These are phyloP conservation scores for Caenorhabditis sp. DNA, from an alignment of 2,888 invertebrate species.

Conservation along the genomic window DNA sequence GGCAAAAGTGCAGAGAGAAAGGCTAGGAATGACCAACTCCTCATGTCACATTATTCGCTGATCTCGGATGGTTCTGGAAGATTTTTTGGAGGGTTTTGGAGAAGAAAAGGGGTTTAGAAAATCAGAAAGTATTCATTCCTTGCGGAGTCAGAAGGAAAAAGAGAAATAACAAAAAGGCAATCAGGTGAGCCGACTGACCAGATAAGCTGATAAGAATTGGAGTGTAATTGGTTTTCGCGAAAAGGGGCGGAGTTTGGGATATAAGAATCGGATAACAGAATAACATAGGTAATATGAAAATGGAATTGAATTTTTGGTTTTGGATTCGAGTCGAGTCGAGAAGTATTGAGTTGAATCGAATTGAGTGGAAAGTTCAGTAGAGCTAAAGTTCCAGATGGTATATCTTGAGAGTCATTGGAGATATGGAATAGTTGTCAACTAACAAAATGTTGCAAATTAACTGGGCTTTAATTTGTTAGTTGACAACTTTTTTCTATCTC, in stretches of 20 bases:
- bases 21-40: not conserved
- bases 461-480: too few species aligned
- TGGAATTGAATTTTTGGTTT: too few species aligned
- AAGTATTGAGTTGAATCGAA: too few species aligned
- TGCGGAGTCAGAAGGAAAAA: too few species aligned
- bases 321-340: too few species aligned
- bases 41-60: conserved; percentile 6
- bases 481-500: too few species aligned
- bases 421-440: too few species aligned
- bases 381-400: too few species aligned
- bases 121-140: conserved; percentile 16
- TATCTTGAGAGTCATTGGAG: too few species aligned
- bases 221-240: conserved; percentile 14
- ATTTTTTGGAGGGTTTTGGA: not conserved
- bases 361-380: too few species aligned
- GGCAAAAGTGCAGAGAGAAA: not conserved
- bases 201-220: not conserved
- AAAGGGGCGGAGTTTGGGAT: not conserved
- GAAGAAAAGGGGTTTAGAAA: conserved; percentile 4
- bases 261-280: too few species aligned
- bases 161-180: conserved; percentile 6
- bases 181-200: not conserved
- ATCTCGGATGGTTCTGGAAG: not conserved
- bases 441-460: too few species aligned
- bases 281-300: not conserved